A percentile compares a stretch with the other conserved stretches of the same genome.
Conservation (phyloP, 2,797 vertebrate species). For the Glossophaga mutica region DNA sequence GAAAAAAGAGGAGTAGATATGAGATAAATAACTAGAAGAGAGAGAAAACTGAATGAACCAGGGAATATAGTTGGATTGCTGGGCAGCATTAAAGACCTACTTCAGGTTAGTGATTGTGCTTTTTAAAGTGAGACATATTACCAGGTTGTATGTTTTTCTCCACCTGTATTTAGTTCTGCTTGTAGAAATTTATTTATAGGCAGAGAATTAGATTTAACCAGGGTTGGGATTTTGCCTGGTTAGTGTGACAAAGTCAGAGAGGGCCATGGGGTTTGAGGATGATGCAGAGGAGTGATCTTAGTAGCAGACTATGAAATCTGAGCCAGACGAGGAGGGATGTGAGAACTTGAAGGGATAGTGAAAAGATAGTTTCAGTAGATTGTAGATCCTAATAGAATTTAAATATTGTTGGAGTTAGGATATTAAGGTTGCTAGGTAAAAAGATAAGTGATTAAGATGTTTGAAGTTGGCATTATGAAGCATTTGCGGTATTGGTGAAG, state of each 20-base stretch:
- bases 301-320: neutral
- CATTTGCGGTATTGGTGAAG: neutral
- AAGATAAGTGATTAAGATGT: neutral
- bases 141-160: neutral
- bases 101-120: neutral
- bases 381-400: neutral
- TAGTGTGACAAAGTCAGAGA: neutral
- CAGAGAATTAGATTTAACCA: neutral
- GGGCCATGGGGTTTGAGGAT: neutral
- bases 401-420: neutral
- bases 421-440: neutral
- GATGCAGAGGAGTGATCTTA: neutral
- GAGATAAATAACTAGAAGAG: neutral
- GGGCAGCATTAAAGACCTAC: neutral
- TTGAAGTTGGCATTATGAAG: neutral
- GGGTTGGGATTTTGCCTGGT: neutral
- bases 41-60: neutral
- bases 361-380: neutral
- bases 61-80: neutral
- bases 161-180: neutral
- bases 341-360: neutral
- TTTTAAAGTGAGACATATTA: neutral
- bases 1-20: neutral
- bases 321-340: neutral
- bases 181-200: neutral